phyloP scores from a whole-genome alignment of 2,113 vertebrate species.

The Oncorhynchus kisutch region DNA sequence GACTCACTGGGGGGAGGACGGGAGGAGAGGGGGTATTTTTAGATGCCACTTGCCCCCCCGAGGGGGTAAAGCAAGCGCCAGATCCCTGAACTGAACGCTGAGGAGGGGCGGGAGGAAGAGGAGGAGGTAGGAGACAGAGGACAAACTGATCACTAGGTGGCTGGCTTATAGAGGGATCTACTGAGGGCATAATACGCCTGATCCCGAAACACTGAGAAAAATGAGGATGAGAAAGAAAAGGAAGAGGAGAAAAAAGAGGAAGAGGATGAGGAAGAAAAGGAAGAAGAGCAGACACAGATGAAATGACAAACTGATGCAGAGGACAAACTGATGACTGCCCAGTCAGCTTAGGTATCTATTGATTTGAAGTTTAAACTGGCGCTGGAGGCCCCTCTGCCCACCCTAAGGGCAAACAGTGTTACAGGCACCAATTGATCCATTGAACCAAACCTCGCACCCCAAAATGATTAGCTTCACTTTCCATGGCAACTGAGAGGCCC shows the following conservation, averaged over 20 bases:
- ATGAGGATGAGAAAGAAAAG: too few species aligned
- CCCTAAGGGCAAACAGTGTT: slow-evolving; percentile 8
- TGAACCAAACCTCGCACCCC: slow-evolving; percentile 16
- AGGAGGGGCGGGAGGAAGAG: neutral
- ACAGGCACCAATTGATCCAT: slow-evolving; percentile 29
- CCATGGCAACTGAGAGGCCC: slow-evolving; percentile 30
- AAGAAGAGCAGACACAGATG: neutral
- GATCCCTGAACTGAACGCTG: neutral
- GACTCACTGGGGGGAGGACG: slow-evolving; percentile 20
- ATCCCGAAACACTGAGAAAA: neutral
- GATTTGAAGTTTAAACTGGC: neutral
- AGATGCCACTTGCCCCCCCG: slow-evolving; percentile 26
- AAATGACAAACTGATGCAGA: neutral
- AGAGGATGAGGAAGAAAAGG: too few species aligned
- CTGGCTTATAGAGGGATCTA: neutral
- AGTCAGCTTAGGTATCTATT: neutral
- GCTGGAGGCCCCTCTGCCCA: neutral
- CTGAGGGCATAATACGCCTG: neutral
- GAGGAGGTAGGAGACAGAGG: neutral
- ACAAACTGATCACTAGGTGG: neutral
- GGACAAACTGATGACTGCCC: neutral
- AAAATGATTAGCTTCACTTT: slow-evolving; percentile 26
- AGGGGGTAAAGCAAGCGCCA: neutral
- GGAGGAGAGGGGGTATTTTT: slow-evolving; percentile 29
- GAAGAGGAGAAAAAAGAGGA: too few species aligned